Conservation (phyloP, 64 coral and sea anemone genomes). For the Exaiptasia diaphana region DNA sequence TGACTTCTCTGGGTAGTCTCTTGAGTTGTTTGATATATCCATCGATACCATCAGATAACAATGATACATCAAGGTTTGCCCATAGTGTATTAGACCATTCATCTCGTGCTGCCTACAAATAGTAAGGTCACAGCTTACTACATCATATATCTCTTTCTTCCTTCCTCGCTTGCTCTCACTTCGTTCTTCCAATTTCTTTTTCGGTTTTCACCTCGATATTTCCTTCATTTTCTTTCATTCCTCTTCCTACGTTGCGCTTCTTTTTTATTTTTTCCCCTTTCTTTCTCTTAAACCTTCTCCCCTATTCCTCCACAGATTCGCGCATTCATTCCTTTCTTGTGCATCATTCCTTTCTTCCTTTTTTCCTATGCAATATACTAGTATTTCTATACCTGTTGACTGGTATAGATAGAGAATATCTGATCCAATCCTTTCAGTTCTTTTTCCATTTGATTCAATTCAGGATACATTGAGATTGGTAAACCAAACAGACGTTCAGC, state of each 20-base stretch:
- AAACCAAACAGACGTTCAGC: constrained; percentile 96
- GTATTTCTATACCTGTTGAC: constrained; percentile 86
- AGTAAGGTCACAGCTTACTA: no score
- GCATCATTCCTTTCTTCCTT: no score
- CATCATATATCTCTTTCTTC: no score
- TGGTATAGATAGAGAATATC: constrained; percentile 88
- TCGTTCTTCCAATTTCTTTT: background rate
- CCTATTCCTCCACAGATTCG: no score
- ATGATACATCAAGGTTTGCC: constrained; percentile 93
- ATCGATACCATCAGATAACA: constrained; percentile 96
- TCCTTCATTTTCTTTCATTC: no score
- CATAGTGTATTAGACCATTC: constrained; percentile 97
- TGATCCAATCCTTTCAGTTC: constrained; percentile 91
- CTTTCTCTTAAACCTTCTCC: no score
- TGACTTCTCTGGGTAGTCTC: constrained; percentile 80
- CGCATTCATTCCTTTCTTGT: no score
- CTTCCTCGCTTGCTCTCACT: no score
- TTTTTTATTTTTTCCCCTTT: no score
- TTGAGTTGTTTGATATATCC: constrained; percentile 82
- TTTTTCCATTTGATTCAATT: constrained; percentile 93
- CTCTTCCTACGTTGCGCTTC: no score
- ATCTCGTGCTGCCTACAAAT: constrained; percentile 74
- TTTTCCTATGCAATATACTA: no score
- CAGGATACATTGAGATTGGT: constrained; percentile 90
- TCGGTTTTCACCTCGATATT: background rate